A percentile compares a stretch with the other conserved stretches of the same genome.
Evolutionary conservation across 2,888 invertebrate genomes (phyloP).

Genomic region (Lepidochitona cinerea): DNA sequence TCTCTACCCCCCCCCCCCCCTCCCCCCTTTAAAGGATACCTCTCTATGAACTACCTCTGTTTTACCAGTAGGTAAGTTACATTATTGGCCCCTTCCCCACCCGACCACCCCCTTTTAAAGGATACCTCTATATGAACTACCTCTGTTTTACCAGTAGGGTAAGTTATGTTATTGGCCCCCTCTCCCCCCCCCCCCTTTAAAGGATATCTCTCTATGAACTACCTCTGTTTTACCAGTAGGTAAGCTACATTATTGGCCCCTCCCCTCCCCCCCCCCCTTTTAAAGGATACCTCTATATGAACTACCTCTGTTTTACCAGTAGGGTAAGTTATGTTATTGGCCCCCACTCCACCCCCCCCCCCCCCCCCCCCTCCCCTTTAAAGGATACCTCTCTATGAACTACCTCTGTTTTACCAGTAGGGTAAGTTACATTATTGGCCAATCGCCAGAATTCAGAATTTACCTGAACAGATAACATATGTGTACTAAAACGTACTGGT

Average conservation of each 20-base stretch:
- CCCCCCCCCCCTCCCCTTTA: neutral
- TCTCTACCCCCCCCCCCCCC: too few species aligned
- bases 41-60: slow-evolving; percentile 95
- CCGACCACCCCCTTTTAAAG: slow-evolving; percentile 68
- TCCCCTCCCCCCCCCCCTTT: neutral
- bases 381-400: slow-evolving; percentile 87
- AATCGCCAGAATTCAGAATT: too few species aligned
- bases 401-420: slow-evolving; percentile 97
- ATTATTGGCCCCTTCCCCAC: neutral
- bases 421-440: slow-evolving; percentile 35
- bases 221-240: slow-evolving; percentile 95
- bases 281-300: slow-evolving; percentile 90
- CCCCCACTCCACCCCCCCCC: too few species aligned
- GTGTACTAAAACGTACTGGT: too few species aligned
- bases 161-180: slow-evolving; percentile 28
- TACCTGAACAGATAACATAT: too few species aligned
- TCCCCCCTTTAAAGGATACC: slow-evolving; percentile 72
- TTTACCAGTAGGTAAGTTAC: slow-evolving; percentile 84
- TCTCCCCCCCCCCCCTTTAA: neutral
- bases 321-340: slow-evolving; percentile 77
- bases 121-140: slow-evolving; percentile 94
- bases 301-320: slow-evolving; percentile 96
- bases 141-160: slow-evolving; percentile 97
- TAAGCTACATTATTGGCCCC: neutral
- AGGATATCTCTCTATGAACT: slow-evolving; percentile 89